Conservation (phyloP, 2,888 invertebrate species). For the Alviniconcha strummeri region DNA sequence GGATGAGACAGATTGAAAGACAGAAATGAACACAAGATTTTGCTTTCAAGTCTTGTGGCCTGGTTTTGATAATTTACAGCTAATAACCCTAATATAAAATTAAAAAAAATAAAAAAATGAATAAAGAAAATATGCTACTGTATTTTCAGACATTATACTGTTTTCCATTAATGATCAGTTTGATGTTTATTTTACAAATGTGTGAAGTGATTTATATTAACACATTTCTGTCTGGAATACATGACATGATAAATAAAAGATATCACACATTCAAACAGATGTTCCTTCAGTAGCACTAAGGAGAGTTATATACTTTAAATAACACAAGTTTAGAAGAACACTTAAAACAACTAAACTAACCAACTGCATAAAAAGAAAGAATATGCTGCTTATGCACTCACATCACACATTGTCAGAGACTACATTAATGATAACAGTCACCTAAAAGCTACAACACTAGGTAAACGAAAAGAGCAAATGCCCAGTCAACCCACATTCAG, state of each 20-base stretch:
- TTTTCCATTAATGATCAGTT: neutral
- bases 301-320: too few species aligned
- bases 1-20: conserved; percentile 31
- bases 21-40: conserved; percentile 24
- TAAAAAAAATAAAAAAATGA: neutral
- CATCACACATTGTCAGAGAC: too few species aligned
- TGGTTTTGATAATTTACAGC: conserved; percentile 24
- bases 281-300: neutral
- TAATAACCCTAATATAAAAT: neutral
- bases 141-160: neutral
- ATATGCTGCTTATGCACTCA: too few species aligned
- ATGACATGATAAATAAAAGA: neutral
- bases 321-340: too few species aligned
- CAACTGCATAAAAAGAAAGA: too few species aligned
- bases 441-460: too few species aligned
- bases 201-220: too few species aligned
- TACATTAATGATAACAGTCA: too few species aligned
- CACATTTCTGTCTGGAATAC: neutral
- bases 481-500: too few species aligned
- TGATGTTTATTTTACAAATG: neutral
- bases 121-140: neutral
- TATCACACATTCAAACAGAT: conserved; percentile 6
- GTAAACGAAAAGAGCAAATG: too few species aligned
- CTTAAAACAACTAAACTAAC: too few species aligned
- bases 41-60: conserved; percentile 26